phyloP scores from a whole-genome alignment of 2,113 vertebrate genomes.

The Pangasianodon hypophthalmus region DNA sequence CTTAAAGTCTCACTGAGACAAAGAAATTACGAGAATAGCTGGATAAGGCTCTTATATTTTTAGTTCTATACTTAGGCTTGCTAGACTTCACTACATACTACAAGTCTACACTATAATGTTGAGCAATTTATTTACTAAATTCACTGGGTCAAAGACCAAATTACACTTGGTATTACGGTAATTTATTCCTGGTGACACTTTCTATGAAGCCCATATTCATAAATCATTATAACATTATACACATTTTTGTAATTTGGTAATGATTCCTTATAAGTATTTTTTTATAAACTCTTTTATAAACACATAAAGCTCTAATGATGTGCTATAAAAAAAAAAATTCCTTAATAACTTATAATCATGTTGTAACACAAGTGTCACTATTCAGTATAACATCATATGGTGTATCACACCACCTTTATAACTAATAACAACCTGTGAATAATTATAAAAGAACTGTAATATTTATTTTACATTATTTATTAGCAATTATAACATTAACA shows the following conservation, averaged over 20 bases:
- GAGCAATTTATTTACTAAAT: not conserved
- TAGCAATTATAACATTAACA: not conserved
- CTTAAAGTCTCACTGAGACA: not conserved
- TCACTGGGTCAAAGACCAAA: not conserved
- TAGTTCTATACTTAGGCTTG: not conserved
- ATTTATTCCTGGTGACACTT: not conserved
- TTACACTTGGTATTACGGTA: not conserved
- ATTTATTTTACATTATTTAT: not conserved
- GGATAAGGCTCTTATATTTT: not conserved
- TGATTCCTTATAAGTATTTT: not conserved
- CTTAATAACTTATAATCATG: not conserved
- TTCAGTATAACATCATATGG: not conserved
- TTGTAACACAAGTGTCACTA: not conserved
- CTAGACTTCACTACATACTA: not conserved
- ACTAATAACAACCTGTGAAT: not conserved
- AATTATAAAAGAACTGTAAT: not conserved
- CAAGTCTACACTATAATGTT: not conserved
- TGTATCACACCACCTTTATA: not conserved
- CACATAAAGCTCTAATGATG: not conserved
- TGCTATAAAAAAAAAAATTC: not conserved
- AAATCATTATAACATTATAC: not conserved
- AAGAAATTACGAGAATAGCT: not conserved
- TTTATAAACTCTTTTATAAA: not conserved
- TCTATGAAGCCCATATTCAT: not conserved
- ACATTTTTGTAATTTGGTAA: not conserved